phyloP scores from a whole-genome alignment of 1,140 invertebrate species.

The Rhagoletis zephyria region DNA sequence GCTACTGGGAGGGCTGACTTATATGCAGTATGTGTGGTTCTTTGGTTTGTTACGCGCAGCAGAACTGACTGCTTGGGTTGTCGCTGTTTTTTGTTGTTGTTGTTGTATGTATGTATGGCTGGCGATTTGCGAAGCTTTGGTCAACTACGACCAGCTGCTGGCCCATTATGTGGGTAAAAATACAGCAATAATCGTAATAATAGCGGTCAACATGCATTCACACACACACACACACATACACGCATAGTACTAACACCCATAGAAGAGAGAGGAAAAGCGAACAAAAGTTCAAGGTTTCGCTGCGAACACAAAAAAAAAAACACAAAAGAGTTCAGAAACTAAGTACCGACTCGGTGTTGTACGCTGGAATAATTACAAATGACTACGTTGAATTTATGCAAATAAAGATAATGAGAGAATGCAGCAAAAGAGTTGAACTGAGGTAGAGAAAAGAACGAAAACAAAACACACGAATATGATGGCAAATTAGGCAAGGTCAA shows the following conservation, averaged over 20 bases:
- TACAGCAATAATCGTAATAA: slow-evolving; percentile 43
- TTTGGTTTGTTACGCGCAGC: neutral
- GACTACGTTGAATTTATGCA: slow-evolving; percentile 31
- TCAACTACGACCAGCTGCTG: neutral
- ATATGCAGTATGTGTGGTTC: neutral
- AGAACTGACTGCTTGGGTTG: neutral
- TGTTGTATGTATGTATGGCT: neutral
- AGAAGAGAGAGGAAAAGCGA: neutral
- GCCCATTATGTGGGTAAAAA: slow-evolving; percentile 37
- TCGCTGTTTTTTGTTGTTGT: neutral
- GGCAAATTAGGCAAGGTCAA: neutral
- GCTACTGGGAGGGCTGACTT: neutral
- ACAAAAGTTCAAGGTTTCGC: slow-evolving; percentile 33
- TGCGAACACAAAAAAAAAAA: neutral
- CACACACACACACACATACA: neutral
- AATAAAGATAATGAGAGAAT: slow-evolving; percentile 42
- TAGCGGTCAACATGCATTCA: neutral
- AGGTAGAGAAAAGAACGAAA: neutral
- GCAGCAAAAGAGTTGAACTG: neutral
- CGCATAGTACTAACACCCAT: neutral
- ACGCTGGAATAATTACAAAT: slow-evolving; percentile 28
- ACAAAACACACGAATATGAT: neutral
- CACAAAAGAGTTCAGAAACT: neutral
- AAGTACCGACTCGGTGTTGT: neutral
- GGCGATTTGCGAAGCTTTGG: neutral